These are phyloP conservation scores for Notothenia rossii DNA, from an alignment of 2,113 vertebrate species.

Conservation along the genomic window DNA sequence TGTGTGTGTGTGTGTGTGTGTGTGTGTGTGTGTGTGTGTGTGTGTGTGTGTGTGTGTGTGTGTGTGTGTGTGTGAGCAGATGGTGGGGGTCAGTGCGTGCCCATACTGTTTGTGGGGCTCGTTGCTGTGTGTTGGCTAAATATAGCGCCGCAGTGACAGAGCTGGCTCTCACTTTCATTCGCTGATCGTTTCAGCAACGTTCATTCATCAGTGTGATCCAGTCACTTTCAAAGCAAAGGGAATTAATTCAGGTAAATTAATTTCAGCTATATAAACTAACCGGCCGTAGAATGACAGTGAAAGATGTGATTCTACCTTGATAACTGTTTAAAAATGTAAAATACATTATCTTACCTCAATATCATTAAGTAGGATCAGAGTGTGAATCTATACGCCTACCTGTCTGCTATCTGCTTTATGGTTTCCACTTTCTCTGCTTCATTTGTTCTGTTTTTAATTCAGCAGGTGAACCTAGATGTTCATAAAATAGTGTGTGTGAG, in stretches of 20 bases:
- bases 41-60: conserved; percentile 45
- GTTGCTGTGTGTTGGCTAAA: conserved; percentile 77
- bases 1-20: conserved; percentile 46
- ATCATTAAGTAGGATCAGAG: too few species aligned
- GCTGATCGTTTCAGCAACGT: conserved; percentile 49
- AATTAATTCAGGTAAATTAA: conserved; percentile 27
- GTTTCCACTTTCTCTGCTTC: too few species aligned
- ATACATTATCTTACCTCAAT: too few species aligned
- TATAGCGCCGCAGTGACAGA: conserved; percentile 75
- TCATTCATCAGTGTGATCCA: conserved; percentile 27
- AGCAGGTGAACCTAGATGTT: too few species aligned
- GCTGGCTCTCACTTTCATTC: conserved; percentile 38
- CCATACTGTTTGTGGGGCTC: conserved; percentile 65
- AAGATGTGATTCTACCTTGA: conserved; percentile 5
- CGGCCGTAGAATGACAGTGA: neutral
- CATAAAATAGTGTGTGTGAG: too few species aligned
- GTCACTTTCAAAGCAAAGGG: conserved; percentile 37
- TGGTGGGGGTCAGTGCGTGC: conserved; percentile 77
- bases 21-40: conserved; percentile 47
- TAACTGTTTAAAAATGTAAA: too few species aligned
- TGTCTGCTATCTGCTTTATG: too few species aligned
- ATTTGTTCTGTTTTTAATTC: too few species aligned
- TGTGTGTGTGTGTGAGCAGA: conserved; percentile 69
- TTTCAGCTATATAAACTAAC: conserved; percentile 7
- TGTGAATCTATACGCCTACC: too few species aligned